Percentiles rank a stretch among this genome's conserved stretches.
Conservation (phyloP, 92 coral and sea anemone genomes). For the Actinernus sp. region DNA sequence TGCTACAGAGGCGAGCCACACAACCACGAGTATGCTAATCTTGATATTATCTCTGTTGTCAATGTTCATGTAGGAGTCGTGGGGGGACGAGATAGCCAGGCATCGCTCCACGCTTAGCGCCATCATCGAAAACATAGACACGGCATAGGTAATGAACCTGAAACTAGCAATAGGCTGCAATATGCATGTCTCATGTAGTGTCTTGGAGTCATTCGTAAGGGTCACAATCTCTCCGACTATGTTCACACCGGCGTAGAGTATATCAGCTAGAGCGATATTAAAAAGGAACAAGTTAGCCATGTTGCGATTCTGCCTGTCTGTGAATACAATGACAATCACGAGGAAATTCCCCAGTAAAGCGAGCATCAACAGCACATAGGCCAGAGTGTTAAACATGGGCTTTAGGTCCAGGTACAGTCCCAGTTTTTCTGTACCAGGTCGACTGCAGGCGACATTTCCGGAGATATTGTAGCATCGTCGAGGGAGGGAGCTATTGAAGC, state of each 20-base stretch:
- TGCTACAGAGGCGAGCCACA: constrained; percentile 47
- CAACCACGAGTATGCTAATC: constrained; percentile 7
- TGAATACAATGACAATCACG: constrained; percentile 32
- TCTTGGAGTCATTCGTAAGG: constrained; percentile 14
- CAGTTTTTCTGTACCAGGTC: not conserved
- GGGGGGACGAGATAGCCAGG: constrained; percentile 5
- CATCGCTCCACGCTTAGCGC: constrained; percentile 41
- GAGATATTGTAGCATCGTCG: constrained; percentile 3
- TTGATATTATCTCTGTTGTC: constrained; percentile 21
- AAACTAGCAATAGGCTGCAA: constrained; percentile 23
- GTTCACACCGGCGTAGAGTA: constrained; percentile 38
- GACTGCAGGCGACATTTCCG: not conserved
- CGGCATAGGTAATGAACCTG: constrained; percentile 29
- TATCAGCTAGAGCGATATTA: constrained; percentile 38
- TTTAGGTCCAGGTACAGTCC: constrained; percentile 8
- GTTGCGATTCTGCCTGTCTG: constrained; percentile 29
- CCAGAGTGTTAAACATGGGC: constrained; percentile 37
- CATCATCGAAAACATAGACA: constrained; percentile 32
- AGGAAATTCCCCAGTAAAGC: constrained; percentile 39
- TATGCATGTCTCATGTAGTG: constrained; percentile 23
- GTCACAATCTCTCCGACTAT: constrained; percentile 43
- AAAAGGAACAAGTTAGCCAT: constrained; percentile 46
- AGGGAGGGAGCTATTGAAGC: not conserved
- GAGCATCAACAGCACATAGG: constrained; percentile 18
- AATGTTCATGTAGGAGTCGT: constrained; percentile 8